Base-by-base conservation (phyloP, 1,140 invertebrate genomes). In the Heliconius congener region DNA sequence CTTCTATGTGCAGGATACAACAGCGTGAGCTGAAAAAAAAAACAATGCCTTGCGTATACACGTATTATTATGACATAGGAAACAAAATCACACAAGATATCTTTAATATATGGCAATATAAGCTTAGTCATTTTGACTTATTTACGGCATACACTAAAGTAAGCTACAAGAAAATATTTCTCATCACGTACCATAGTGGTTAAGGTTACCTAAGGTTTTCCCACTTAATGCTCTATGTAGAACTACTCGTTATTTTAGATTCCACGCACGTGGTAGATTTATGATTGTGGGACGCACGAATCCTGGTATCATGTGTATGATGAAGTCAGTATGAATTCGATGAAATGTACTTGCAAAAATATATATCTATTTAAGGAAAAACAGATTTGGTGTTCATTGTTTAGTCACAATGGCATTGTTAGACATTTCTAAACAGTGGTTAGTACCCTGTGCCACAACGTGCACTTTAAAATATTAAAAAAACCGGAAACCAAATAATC, bases 201-300 rank as follows among this genome's bases (percentile, higher is more conserved):
- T 93, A 87, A 86, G 84, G 87, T 91, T 91, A 86, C 88, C 83
- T 83, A 86, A 85, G 90, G 91, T 81, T 87, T 93, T 93, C 86
- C 90, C 91, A 87, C 82, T 85, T 72, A 81, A 70, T 75, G 83
- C 74, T 82, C 78, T 84, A 84, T 79, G 80, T 87, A 78, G 85
- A 86, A 82, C 80, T 70, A 82, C 81, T 88, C 84, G 85, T 91
- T 89, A 85, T 74, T 91, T 85, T 74, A 72, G 73, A 92, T 89
- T 87, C 91, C 55, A 70, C 60, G 81, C 90, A 90, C 89, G 90
- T 82, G 83, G 70, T 71, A 87, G 88, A 91, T 92, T 88, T 90
- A 92, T 86, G 90, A 91, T 91, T 91, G 87, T 71, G 87, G 86
- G 88, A 78, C 60, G 78, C 57, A 74, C 70, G 81, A 82, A 84